Evolutionary conservation across 2,113 vertebrate genomes (phyloP).

Genomic region (Ammodytes dubius): DNA sequence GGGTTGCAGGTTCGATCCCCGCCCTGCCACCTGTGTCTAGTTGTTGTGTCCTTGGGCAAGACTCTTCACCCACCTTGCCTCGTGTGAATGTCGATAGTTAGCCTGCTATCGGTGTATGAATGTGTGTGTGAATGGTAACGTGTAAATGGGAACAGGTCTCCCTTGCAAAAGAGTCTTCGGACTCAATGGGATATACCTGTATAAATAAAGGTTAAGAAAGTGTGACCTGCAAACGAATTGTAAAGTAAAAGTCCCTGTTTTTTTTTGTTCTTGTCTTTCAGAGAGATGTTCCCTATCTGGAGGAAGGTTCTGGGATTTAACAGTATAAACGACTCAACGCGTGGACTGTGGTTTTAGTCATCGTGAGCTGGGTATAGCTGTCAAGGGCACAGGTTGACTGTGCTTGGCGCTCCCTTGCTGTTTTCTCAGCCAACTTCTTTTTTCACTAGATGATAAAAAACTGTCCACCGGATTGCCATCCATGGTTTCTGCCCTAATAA

Average conservation of each 20-base stretch:
- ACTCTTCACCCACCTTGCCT: too few relatives aligned
- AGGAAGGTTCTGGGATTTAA: slow-evolving; percentile 73
- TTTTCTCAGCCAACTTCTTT: slow-evolving; percentile 65
- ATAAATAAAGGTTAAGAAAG: too few relatives aligned
- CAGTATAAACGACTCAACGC: slow-evolving; percentile 54
- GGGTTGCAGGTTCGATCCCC: too few relatives aligned
- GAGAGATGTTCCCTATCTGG: slow-evolving; percentile 79
- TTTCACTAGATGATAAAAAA: slow-evolving; percentile 75
- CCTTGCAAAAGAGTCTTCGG: too few relatives aligned
- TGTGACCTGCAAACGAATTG: neutral
- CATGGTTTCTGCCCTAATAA: slow-evolving; percentile 96
- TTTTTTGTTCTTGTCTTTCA: slow-evolving; percentile 77
- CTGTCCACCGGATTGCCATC: slow-evolving; percentile 83
- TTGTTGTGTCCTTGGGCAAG: too few relatives aligned
- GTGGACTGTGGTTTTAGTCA: slow-evolving; percentile 48
- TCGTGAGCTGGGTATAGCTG: slow-evolving; percentile 36
- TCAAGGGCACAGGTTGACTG: slow-evolving; percentile 54
- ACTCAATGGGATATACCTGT: too few relatives aligned
- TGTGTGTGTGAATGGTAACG: too few relatives aligned
- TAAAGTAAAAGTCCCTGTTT: slow-evolving; percentile 57
- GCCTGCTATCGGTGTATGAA: too few relatives aligned
- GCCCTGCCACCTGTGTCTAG: too few relatives aligned
- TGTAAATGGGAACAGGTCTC: too few relatives aligned
- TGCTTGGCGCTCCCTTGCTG: slow-evolving; percentile 55
- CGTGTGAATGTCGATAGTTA: too few relatives aligned